Evolutionary conservation across 2,888 invertebrate species (phyloP).

Genomic region (Polymixis lichenea): DNA sequence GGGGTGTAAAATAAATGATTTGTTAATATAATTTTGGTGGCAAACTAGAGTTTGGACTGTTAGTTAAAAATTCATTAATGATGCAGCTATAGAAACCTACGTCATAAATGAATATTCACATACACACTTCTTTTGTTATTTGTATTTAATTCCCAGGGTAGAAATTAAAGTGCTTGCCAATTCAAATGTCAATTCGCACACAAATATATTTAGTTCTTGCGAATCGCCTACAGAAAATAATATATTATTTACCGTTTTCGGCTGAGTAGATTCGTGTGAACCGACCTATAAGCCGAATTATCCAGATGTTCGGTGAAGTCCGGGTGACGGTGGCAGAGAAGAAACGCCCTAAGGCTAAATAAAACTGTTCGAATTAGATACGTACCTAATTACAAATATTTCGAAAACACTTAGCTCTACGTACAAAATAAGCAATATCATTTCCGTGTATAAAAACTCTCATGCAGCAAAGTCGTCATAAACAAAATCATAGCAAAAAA

Average conservation of each 20-base stretch:
- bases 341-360: not conserved
- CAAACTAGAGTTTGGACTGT: constrained; percentile 9
- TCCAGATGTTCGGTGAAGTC: too few relatives aligned
- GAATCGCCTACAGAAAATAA: too few relatives aligned
- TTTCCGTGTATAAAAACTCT: not conserved
- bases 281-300: too few relatives aligned
- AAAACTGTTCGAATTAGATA: not conserved
- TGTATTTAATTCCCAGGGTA: not conserved
- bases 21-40: constrained; percentile 34
- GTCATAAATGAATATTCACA: not conserved
- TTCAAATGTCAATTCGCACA: too few relatives aligned
- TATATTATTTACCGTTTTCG: too few relatives aligned
- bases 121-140: not conserved
- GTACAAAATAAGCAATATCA: not conserved
- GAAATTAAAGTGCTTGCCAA: too few relatives aligned
- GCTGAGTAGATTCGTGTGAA: too few relatives aligned
- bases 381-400: too few relatives aligned
- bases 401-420: too few relatives aligned
- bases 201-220: too few relatives aligned
- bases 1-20: constrained; percentile 26
- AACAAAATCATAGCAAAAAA: not conserved
- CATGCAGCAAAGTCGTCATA: not conserved
- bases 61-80: not conserved
- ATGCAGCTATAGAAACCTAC: not conserved
- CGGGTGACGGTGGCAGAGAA: too few relatives aligned